Percentiles rank a stretch among this genome's conserved stretches.
phyloP scores from a whole-genome alignment of 2,113 vertebrate genomes.

The Sinocyclocheilus maitianheensis region DNA sequence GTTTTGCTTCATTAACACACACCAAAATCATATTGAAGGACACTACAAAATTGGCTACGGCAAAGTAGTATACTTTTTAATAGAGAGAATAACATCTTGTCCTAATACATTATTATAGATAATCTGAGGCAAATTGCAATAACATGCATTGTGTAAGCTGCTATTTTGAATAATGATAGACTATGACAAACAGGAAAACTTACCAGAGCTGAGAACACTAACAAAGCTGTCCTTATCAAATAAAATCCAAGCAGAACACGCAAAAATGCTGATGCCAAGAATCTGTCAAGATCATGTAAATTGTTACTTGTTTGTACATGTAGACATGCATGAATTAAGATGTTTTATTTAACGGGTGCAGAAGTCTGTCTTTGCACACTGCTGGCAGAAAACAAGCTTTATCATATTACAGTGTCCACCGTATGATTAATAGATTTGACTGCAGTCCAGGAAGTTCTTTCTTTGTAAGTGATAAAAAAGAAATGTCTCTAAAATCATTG shows the following conservation, averaged over 20 bases:
- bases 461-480: conserved; percentile 9
- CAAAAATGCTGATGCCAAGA: conserved; percentile 64
- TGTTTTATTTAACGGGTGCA: neutral
- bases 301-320: conserved; percentile 29
- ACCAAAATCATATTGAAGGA: neutral
- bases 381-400: neutral
- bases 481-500: neutral
- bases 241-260: conserved; percentile 69
- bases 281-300: conserved; percentile 55
- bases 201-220: conserved; percentile 56
- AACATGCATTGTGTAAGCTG: neutral
- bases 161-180: neutral
- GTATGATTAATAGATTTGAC: conserved; percentile 4
- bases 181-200: conserved; percentile 5
- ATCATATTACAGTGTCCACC: conserved; percentile 5
- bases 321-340: conserved; percentile 1
- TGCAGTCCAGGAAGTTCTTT: conserved; percentile 5
- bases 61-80: neutral
- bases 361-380: neutral
- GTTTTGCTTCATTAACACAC: neutral
- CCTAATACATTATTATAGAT: neutral
- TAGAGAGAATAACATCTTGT: neutral
- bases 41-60: neutral
- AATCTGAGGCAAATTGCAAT: neutral
- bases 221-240: conserved; percentile 64